Evolutionary conservation across 2,113 vertebrate genomes (phyloP), one percentile per base, ranked within the genome.

Genomic region (Leucosticte australis): DNA sequence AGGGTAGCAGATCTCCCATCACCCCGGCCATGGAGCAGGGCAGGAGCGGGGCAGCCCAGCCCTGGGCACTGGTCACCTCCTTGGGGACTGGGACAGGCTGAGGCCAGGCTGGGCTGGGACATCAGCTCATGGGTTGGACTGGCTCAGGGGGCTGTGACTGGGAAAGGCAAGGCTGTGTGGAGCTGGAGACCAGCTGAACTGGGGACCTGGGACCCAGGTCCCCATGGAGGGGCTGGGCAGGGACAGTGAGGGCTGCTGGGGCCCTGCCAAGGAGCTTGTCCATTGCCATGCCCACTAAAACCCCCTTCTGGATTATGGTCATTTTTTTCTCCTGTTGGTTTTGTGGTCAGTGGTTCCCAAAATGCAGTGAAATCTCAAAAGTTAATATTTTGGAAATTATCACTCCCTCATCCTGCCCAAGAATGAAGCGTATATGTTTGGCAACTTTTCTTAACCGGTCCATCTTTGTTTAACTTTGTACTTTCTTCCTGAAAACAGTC

Each of bases 71-170:
- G 0, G 14, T 15, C 55, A 60, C 19, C 18, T 56, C 16, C 6
- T 0, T 37, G 35, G 44, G 27, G 11, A 60, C 1, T 2, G 30
- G 15, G 44, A 37, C 23, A 44, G 30, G 46, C 30, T 73, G 56
- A 35, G 10, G 13, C 22, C 2, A 3, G 20, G 15, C 35, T 89
- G 44, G 8, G 15, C 20, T 2, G 7, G 46, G 30, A 26, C 7
- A 3, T 62, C 37, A 57, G 18, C 27, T 39, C 12, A 3, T 0
- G 2, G 37, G 5, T 1, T 44, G 7, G 47, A 15, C 52, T 46
- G 35, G 49, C 28, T 11, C 1, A 1, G 3, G 6, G 9, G 3
- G 1, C 23, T 33, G 7, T 8, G n/a, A 4, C 20, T 19, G 49
- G 26, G 23, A 73, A 84, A 39, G 16, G 11, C 22, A 46, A 9